Base-by-base conservation (phyloP, 2,113 vertebrate species). In the Vidua macroura region DNA sequence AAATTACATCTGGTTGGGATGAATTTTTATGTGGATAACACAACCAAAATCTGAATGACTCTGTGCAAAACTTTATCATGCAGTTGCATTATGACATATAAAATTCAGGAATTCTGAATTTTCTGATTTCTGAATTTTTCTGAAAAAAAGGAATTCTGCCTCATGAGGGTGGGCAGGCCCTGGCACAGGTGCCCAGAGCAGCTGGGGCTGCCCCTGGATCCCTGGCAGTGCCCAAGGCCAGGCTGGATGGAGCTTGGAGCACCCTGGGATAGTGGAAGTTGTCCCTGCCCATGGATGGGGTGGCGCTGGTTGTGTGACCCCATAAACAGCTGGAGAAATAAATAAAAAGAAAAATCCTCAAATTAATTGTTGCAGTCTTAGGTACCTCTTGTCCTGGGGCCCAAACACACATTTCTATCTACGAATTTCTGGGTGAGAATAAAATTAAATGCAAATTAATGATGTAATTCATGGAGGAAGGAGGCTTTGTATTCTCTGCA, bases 261-360 rank as follows among this genome's bases (percentile, higher is more conserved):
- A 22, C 0, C 4, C 14, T 46, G 73, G 39, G 17, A 21, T 0
- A 3, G 25, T 16, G 39, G 11, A 1, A 85, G 13, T 3, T 58
- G 46, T 27, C 75, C 20, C 64, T 70, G n/a, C 9, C 20, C n/a
- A 30, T 21, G 28, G 19, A 13, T 2, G 3, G 4, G 19, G 3
- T 33, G 31, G 17, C 7, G 19, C 13, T 1, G 21, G 7, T 33
- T 74, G 14, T 17, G 35, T 35, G 8, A 51, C 55, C 43, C 24
- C 11, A 7, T 11, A 49, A 72, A 43, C 4, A 79, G 12, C 14
- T 79, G 37, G 14, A 66, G 31, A 67, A 83, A 68, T 30, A 46
- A 55, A 10, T 3, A 59, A 21, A 43, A 33, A 46, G 6, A 53
- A 53, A 80, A 37, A 58, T 6, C 11, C 14, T 49, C 35, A 41